phyloP scores from a whole-genome alignment of 2,113 vertebrate species.

The Centrocercus urophasianus region DNA sequence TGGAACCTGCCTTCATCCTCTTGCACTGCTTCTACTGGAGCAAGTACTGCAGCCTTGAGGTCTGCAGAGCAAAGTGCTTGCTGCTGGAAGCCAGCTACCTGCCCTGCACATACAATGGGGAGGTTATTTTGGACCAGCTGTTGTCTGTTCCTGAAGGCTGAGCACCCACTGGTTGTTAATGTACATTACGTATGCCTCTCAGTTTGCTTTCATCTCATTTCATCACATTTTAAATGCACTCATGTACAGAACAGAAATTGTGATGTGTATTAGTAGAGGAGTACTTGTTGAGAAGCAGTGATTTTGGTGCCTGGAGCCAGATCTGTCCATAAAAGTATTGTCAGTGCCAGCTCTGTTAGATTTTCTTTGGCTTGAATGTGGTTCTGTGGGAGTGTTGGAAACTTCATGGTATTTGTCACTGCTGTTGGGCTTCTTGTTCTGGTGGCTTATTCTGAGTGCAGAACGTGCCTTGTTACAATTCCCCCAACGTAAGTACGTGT shows the following conservation, averaged over 20 bases:
- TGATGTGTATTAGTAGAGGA: background rate
- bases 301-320: background rate
- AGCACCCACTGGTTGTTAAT: background rate
- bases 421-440: background rate
- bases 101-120: background rate
- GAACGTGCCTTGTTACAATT: background rate
- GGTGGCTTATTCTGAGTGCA: background rate
- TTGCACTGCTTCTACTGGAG: background rate
- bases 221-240: background rate
- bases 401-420: background rate
- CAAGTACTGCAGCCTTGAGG: background rate
- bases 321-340: background rate
- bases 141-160: background rate
- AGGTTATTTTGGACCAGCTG: background rate
- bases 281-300: background rate
- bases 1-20: background rate
- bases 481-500: accelerated
- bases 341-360: background rate
- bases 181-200: accelerated
- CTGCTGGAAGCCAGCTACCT: background rate
- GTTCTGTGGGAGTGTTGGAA: background rate
- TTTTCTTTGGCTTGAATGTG: background rate
- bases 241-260: background rate
- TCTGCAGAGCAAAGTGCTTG: background rate
- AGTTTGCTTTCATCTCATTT: background rate